These are phyloP conservation scores for Amiota mariae DNA, from an alignment of 2,888 invertebrate genomes.

Conservation along the genomic window DNA sequence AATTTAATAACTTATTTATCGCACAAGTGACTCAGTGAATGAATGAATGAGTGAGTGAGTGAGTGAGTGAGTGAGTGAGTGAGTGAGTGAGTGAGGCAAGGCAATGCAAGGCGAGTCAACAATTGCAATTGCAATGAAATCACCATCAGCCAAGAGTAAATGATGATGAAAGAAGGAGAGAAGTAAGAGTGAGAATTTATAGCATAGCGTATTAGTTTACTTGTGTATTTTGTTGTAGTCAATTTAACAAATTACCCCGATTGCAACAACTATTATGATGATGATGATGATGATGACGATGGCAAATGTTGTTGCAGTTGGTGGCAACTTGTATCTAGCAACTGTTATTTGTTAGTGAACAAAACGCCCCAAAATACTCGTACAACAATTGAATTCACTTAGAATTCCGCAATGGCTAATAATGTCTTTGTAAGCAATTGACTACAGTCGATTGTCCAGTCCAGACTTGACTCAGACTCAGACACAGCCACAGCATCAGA, in stretches of 20 bases:
- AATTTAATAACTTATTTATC: constrained; percentile 36
- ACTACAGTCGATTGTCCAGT: constrained; percentile 44
- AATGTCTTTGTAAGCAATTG: constrained; percentile 66
- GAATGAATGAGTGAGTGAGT: constrained; percentile 12
- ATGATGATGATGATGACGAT: neutral
- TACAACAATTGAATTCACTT: constrained; percentile 49
- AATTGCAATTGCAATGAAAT: constrained; percentile 7
- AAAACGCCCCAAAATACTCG: constrained; percentile 13
- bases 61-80: constrained; percentile 2
- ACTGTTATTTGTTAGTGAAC: neutral
- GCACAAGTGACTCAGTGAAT: constrained; percentile 1
- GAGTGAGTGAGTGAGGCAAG: neutral
- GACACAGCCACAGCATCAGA: neutral
- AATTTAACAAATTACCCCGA: constrained; percentile 62
- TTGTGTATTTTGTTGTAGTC: constrained; percentile 56
- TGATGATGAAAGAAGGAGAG: neutral
- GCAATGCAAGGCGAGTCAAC: neutral
- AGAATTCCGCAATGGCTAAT: constrained; percentile 62
- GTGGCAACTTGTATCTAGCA: neutral
- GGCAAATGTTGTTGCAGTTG: neutral
- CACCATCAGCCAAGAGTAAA: neutral
- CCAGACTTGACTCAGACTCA: neutral
- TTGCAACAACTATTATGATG: constrained; percentile 38
- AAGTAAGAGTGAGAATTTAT: neutral
- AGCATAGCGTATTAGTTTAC: neutral